Base-by-base conservation (phyloP, 1,140 invertebrate genomes). In the Drosophila dunni region DNA sequence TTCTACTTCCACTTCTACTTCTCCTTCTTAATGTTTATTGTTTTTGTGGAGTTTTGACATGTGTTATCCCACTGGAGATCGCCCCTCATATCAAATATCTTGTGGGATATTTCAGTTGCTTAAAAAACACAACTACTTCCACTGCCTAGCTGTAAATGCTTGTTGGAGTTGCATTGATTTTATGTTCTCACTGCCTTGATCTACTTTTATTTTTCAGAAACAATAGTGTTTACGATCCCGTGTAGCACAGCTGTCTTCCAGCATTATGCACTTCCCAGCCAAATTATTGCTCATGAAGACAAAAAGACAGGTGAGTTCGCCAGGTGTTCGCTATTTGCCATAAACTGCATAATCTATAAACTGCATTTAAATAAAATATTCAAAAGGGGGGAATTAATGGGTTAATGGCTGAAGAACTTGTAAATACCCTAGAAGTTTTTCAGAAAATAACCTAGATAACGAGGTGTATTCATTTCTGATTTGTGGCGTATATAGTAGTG, bases 281-380 rank as follows among this genome's bases (percentile, higher is more conserved):
- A 84, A 79, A 83, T 79, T 76, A 77, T 77, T 54, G 77, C 73
- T 64, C 34, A 46, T 46, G 36, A 34, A 71, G 24, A 53, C 29
- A 20, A 9, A 56, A 36, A 56, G 29, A 17, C 10, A 46, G 51
- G 36, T 38, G 11, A 34, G n/a, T 13, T 20, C 29, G 48, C 79
- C 81, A 84, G 78, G 82, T 86, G 79, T 79, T 56, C 42, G 42
- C 11, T 51, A 24, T 10, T 13, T 34, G 53, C 36, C 58, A 53
- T 42, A 51, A 53, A 38, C 10, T 38, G 64, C 53, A 63, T 60
- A 62, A 76, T 88, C 71, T 82, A 79, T 79, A 79, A 82, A 79
- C 61, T 82, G 75, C 79, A 85, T 85, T 85, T 88, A 75, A 79
- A 88, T 85, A 88, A 88, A 86, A 82, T 69, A 75, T 82, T 34